Base-by-base conservation (phyloP, 2,888 invertebrate genomes). In the Notodonta dromedarius region DNA sequence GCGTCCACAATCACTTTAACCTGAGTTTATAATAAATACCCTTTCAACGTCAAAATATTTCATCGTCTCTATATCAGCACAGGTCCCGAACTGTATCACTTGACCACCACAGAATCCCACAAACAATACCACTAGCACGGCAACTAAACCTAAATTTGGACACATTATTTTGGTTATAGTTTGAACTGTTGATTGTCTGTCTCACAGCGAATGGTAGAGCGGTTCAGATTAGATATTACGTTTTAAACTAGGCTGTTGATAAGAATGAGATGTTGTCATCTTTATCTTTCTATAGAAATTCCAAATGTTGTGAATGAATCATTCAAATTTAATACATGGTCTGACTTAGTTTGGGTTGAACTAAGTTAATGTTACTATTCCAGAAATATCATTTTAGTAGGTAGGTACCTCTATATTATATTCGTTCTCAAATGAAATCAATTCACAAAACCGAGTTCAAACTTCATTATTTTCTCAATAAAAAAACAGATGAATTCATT, bases 31-130 rank as follows among this genome's bases (percentile, higher is more conserved):
- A 5, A 40, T 12, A 56, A 84, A 82, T 69, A 93, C 93, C 67
- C 82, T 85, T 71, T 91, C 89, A 13, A 92, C 64, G 68, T 90
- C 84, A 69, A 93, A 93, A 70, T 82, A 89, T 55, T 74, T 80
- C 82, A 89, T 85, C n/a, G 91, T 86, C 1, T 79, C 69, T 0
- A 90, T 86, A 6, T 84, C 71, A 0, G 74, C 69, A 70, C 93
- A 93, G 0, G 66, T 60, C 2, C 93, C 92, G 62, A 92, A 91
- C 57, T 90, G 86, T 11, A 91, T 12, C 2, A 91, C 82, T 78
- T 92, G 91, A 1, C 78, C 78, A 8, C 54, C 56, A 71, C 84
- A 74, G 8, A 75, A 44, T 44, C 67, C 64, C 6, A 71, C 63
- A 6, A 68, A 62, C 14, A 65, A 51, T 57, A 80, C 39, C 54